Conservation (phyloP, 1,140 invertebrate species). For the Littorina saxatilis region DNA sequence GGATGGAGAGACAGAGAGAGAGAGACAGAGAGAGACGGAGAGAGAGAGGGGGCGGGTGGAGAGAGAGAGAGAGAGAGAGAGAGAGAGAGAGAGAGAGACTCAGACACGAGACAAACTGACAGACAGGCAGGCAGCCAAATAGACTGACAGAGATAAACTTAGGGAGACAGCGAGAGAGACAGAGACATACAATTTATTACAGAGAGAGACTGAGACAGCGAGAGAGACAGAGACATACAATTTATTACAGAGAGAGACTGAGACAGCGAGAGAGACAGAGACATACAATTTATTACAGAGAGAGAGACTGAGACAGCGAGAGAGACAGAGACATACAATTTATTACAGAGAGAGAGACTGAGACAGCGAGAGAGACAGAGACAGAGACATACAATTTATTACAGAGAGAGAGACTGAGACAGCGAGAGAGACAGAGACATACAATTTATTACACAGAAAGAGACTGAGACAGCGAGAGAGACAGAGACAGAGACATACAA, state of each 20-base stretch:
- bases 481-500: too few species aligned
- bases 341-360: constrained; percentile 30
- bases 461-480: too few species aligned
- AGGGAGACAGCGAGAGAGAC: constrained; percentile 22
- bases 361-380: constrained; percentile 25
- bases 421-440: too few species aligned
- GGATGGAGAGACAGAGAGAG: too few species aligned
- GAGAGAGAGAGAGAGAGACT: not conserved
- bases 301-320: not conserved
- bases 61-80: too few species aligned
- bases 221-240: not conserved
- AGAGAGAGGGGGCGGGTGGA: too few species aligned
- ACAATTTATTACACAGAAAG: too few species aligned
- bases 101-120: not conserved
- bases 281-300: not conserved
- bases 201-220: not conserved
- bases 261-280: not conserved
- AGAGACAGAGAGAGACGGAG: not conserved
- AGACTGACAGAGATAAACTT: constrained; percentile 3
- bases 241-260: too few species aligned
- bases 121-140: not conserved
- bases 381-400: not conserved
- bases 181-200: too few species aligned
- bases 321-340: constrained; percentile 8
- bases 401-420: not conserved